Percentiles rank a stretch among this genome's conserved stretches.
Evolutionary conservation across 2,797 vertebrate genomes (phyloP).

Genomic region (Allobates femoralis): DNA sequence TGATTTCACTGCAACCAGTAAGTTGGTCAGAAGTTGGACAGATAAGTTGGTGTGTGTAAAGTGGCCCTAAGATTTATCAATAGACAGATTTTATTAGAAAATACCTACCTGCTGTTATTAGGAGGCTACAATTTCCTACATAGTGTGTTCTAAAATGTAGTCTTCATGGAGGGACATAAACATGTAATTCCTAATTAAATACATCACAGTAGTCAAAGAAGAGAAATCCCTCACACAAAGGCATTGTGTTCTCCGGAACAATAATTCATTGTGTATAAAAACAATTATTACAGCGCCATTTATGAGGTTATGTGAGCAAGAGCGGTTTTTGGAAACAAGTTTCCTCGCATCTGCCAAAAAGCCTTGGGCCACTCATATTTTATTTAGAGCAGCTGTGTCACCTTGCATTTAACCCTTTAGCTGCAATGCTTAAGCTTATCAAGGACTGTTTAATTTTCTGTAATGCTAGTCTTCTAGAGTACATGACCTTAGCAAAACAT

Average conservation of each 20-base stretch:
- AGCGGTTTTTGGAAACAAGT: constrained; percentile 39
- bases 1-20: no score
- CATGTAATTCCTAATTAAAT: constrained; percentile 41
- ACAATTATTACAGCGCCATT: constrained; percentile 50
- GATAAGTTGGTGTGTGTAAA: no score
- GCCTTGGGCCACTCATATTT: constrained; percentile 60
- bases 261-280: constrained; percentile 51
- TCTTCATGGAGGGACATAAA: constrained; percentile 35
- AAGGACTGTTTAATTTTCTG: constrained; percentile 1
- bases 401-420: constrained; percentile 55
- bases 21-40: no score
- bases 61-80: no score
- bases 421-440: neutral
- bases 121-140: neutral
- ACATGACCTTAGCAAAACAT: neutral
- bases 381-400: constrained; percentile 60
- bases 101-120: neutral
- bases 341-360: constrained; percentile 51
- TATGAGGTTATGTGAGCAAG: constrained; percentile 53
- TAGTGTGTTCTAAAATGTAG: constrained; percentile 34
- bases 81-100: neutral
- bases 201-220: constrained; percentile 26
- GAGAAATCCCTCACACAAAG: constrained; percentile 38
- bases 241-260: constrained; percentile 49
- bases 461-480: neutral